Evolutionary conservation across 1,140 invertebrate genomes (phyloP).

Genomic region (Drosophila subpulchrella): DNA sequence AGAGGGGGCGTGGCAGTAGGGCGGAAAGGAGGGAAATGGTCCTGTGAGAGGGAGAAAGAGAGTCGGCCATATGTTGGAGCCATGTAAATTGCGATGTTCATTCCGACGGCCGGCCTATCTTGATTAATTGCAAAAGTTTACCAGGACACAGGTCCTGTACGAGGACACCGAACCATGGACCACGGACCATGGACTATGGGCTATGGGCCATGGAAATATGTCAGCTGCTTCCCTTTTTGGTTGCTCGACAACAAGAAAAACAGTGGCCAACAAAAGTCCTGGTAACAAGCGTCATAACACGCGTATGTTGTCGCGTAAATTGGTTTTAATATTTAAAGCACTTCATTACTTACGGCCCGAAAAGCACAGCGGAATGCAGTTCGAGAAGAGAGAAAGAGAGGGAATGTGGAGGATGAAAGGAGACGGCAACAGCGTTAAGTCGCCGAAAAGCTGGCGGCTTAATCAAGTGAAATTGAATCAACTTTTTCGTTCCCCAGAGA

Average conservation of each 20-base stretch:
- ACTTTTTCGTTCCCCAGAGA: constrained; percentile 21
- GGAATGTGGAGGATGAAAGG: neutral
- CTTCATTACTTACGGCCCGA: constrained; percentile 65
- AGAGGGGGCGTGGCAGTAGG: neutral
- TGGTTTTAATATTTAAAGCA: constrained; percentile 83
- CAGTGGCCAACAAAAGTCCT: constrained; percentile 55
- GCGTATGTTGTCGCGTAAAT: constrained; percentile 82
- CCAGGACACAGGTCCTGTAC: constrained; percentile 59
- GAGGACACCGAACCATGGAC: constrained; percentile 12
- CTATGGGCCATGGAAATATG: constrained; percentile 71
- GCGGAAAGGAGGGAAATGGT: constrained; percentile 4
- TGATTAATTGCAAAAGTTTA: constrained; percentile 83
- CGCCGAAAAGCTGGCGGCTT: constrained; percentile 46
- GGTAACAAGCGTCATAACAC: constrained; percentile 75
- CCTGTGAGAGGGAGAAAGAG: constrained; percentile 18
- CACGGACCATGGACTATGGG: constrained; percentile 7
- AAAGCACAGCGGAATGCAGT: constrained; percentile 2
- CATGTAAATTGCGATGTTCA: constrained; percentile 70
- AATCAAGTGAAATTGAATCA: constrained; percentile 60
- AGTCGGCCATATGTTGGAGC: constrained; percentile 59
- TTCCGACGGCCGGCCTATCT: constrained; percentile 64
- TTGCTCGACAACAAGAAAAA: constrained; percentile 14
- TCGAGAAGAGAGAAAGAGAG: neutral
- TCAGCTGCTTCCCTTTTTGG: constrained; percentile 63
- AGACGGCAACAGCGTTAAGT: constrained; percentile 19